Evolutionary conservation across 2,888 invertebrate genomes (phyloP).

Genomic region (Drosophila fulvimacula): DNA sequence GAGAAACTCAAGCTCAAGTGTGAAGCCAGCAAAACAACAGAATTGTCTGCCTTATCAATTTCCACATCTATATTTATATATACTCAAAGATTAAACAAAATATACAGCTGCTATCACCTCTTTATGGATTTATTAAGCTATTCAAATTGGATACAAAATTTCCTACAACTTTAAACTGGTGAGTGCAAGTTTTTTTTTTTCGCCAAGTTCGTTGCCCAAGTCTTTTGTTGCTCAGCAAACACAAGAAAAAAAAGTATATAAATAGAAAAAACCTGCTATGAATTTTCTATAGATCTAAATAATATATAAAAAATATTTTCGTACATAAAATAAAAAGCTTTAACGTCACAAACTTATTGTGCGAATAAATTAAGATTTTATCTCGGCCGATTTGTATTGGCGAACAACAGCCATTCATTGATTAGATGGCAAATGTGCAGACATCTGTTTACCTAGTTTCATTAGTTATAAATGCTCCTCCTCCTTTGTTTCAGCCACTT

Average conservation of each 20-base stretch:
- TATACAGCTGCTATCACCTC: constrained; percentile 35
- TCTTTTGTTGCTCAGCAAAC: constrained; percentile 66
- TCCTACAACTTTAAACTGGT: constrained; percentile 68
- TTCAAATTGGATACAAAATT: constrained; percentile 79
- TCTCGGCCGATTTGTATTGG: constrained; percentile 59
- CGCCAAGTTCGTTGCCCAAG: constrained; percentile 66
- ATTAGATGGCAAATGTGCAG: constrained; percentile 11
- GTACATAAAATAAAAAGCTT: constrained; percentile 37
- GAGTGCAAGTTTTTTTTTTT: constrained; percentile 66
- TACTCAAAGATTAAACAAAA: constrained; percentile 19
- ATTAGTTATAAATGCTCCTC: constrained; percentile 43
- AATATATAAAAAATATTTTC: constrained; percentile 28
- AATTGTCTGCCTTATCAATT: constrained; percentile 59
- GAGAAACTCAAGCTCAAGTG: constrained; percentile 75
- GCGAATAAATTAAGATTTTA: constrained; percentile 68
- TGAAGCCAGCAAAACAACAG: constrained; percentile 40
- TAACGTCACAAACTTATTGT: constrained; percentile 38
- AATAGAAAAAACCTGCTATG: constrained; percentile 25
- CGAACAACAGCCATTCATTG: constrained; percentile 21
- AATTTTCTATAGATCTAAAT: constrained; percentile 39
- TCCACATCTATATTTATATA: constrained; percentile 54
- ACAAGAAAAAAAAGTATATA: constrained; percentile 12
- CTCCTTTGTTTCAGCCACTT: constrained; percentile 34
- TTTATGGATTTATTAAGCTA: constrained; percentile 74
- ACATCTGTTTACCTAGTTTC: constrained; percentile 36